Percentiles rank a stretch among this genome's conserved stretches.
These are phyloP conservation scores for Scotopteryx bipunctaria DNA, from an alignment of 2,888 invertebrate genomes.

Conservation along the genomic window DNA sequence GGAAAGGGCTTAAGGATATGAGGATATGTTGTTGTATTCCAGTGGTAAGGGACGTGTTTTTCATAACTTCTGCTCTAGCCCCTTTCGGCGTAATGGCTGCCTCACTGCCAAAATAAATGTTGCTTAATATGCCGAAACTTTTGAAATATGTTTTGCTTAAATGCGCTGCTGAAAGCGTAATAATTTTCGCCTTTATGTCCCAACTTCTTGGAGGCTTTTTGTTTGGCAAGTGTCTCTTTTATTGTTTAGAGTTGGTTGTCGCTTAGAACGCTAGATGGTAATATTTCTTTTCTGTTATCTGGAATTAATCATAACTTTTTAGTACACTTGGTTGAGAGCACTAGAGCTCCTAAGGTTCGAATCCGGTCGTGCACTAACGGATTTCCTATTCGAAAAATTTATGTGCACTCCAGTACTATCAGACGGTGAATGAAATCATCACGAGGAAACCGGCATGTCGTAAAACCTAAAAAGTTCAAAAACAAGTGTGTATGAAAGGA, in stretches of 20 bases:
- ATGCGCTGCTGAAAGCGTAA: constrained; percentile 80
- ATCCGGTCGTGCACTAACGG: no score
- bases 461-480: no score
- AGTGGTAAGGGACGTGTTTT: constrained; percentile 60
- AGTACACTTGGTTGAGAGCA: no score
- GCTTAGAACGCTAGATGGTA: background rate
- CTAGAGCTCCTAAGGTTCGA: no score
- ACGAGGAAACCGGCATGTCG: no score
- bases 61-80: constrained; percentile 60
- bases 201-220: constrained; percentile 40
- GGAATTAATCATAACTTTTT: no score
- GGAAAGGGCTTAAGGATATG: no score
- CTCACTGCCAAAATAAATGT: constrained; percentile 83
- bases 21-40: no score
- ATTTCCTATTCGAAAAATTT: no score
- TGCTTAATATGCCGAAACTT: constrained; percentile 82
- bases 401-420: no score
- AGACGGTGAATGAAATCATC: no score
- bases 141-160: constrained; percentile 81
- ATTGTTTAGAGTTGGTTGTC: constrained; percentile 32
- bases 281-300: background rate
- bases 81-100: constrained; percentile 69
- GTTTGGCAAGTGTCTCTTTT: constrained; percentile 37
- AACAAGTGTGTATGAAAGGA: no score
- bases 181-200: constrained; percentile 78